Base-by-base conservation (phyloP, 2,797 vertebrate species). In the Falco naumanni region DNA sequence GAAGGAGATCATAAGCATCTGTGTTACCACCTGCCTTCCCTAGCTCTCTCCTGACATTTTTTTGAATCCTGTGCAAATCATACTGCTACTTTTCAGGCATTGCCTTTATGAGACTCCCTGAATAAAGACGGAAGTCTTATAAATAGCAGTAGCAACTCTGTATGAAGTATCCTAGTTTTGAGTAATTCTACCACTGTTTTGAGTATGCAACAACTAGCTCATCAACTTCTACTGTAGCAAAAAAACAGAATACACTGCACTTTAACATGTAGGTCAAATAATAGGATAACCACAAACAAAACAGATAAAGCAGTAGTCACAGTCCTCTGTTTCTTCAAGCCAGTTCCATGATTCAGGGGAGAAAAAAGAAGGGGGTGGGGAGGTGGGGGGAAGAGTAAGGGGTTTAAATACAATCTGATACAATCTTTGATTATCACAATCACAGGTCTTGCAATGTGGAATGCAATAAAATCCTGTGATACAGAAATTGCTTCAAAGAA, bases 291-390 rank as follows among this genome's bases (percentile, higher is more conserved):
- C 12, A 26, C 22, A 69, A 22, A 13, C 34, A 76, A 70, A 72
- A 20, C 3, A 60, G 34, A 53, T 78, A 71, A 65, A 82, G 2
- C 11, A 65, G 3, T 33, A 54, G 41, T 79, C 11, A 43, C 33
- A 3, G 1, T 7, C 2, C 7, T 5, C 16, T 48, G 7, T 10
- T 92, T 51, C 39, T 14, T 7, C 33, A 54, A 21, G 9, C 13
- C 19, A 51, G 21, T 56, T 16, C 24, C 1, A 1, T 33, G 26
- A 61, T 29, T 57, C 25, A 10, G 8, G 6, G 12, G 1, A 0
- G 4, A 5, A 29, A 13, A 9, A 47, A 33, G 16, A 5, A 20
- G 34, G 3, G 8, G 3, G 15, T 3, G 5, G 39, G 39, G 11
- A 14, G 39, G 41, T 43, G 41, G 13, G 41, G 13, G 41, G 41